phyloP scores from a whole-genome alignment of 2,888 invertebrate species.

The Ophioninae sp. region DNA sequence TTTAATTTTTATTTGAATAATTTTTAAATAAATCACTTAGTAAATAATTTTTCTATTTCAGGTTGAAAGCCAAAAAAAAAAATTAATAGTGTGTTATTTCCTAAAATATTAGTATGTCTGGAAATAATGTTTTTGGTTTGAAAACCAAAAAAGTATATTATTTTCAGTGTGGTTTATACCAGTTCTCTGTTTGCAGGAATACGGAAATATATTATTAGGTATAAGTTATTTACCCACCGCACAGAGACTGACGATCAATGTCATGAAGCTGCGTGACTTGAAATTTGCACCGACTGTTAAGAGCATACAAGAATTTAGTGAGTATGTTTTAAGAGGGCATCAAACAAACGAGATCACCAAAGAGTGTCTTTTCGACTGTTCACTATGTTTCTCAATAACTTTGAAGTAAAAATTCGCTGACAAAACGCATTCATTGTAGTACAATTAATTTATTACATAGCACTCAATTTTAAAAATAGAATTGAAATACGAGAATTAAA shows the following conservation, averaged over 20 bases:
- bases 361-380: neutral
- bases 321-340: slow-evolving; percentile 65
- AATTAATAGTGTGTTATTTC: too few relatives aligned
- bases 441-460: neutral
- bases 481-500: too few relatives aligned
- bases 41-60: too few relatives aligned
- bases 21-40: too few relatives aligned
- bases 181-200: slow-evolving; percentile 77
- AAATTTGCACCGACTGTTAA: slow-evolving; percentile 74
- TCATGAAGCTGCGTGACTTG: slow-evolving; percentile 80
- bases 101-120: too few relatives aligned
- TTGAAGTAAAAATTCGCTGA: neutral
- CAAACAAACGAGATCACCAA: neutral
- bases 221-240: slow-evolving; percentile 82
- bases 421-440: neutral
- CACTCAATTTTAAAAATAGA: too few relatives aligned
- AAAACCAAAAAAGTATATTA: neutral
- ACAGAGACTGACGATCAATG: slow-evolving; percentile 81
- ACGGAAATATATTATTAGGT: slow-evolving; percentile 80
- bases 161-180: slow-evolving; percentile 3
- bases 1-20: too few relatives aligned
- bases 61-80: too few relatives aligned
- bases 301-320: slow-evolving; percentile 78
- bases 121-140: too few relatives aligned
- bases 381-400: neutral